phyloP scores from a whole-genome alignment of 2,888 invertebrate species.

The Pristionchus entomophagus region DNA sequence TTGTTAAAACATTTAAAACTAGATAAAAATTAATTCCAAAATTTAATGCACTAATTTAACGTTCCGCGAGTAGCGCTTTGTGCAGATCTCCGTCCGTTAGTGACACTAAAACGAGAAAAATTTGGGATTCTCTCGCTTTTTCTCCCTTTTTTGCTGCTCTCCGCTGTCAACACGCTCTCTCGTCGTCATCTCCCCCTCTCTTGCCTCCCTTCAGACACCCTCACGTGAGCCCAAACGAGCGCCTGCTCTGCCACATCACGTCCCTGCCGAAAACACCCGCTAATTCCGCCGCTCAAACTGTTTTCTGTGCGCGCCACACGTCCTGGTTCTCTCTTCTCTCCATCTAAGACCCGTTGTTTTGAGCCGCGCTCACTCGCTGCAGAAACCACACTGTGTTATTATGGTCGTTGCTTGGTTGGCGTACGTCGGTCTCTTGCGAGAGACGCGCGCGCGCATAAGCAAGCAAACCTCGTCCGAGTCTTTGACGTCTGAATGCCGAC shows the following conservation, averaged over 20 bases:
- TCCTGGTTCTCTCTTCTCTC: background rate
- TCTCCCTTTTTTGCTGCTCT: slow-evolving; percentile 3
- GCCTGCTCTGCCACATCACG: slow-evolving; percentile 33
- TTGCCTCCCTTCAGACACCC: slow-evolving; percentile 29
- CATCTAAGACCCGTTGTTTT: background rate
- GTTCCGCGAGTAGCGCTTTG: background rate
- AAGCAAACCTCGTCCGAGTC: too few species aligned
- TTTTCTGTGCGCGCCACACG: background rate
- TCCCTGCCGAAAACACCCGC: slow-evolving; percentile 18
- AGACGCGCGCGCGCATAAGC: background rate
- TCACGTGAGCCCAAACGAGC: slow-evolving; percentile 36
- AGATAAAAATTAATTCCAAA: background rate
- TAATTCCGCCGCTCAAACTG: background rate
- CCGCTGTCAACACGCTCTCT: background rate
- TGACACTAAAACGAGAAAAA: too few species aligned
- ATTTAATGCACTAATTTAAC: background rate
- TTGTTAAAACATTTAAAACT: background rate
- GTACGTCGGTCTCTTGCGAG: background rate
- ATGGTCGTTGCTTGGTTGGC: background rate
- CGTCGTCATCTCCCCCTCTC: slow-evolving; percentile 11
- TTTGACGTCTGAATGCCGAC: too few species aligned
- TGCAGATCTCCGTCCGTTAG: background rate
- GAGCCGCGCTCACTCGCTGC: background rate
- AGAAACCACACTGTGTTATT: background rate
- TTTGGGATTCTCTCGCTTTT: slow-evolving; percentile 10